Conservation (phyloP, 2,888 invertebrate genomes). For the Microplitis deprimator region DNA sequence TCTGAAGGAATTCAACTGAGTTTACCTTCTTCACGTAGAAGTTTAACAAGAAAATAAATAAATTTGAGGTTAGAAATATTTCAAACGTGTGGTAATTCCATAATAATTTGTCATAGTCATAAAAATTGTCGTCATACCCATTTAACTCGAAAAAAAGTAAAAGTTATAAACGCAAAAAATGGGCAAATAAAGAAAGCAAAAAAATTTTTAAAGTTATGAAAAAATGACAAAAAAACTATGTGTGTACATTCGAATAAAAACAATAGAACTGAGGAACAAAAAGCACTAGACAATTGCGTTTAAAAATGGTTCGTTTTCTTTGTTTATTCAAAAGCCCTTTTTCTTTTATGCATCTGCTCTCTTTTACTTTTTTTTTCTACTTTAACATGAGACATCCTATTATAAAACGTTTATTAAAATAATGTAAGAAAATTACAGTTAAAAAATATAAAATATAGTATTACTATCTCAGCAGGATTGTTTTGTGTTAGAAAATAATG, state of each 20-base stretch:
- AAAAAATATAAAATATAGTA: neutral
- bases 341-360: conserved; percentile 33
- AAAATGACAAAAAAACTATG: conserved; percentile 31
- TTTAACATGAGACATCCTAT: neutral
- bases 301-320: conserved; percentile 41
- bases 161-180: conserved; percentile 40
- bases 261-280: conserved; percentile 36
- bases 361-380: neutral
- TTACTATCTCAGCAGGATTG: neutral
- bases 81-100: neutral
- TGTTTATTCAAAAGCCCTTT: conserved; percentile 45
- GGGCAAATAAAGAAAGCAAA: neutral
- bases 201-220: conserved; percentile 28
- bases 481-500: neutral
- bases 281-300: conserved; percentile 47
- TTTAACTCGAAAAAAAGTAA: neutral
- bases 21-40: too few species aligned
- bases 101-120: neutral
- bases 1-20: too few species aligned
- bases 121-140: neutral
- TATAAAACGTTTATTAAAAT: neutral
- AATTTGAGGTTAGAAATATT: neutral
- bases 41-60: too few species aligned
- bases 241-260: conserved; percentile 21
- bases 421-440: neutral